Evolutionary conservation across 2,888 invertebrate genomes (phyloP).

Genomic region (Torymus auratus): DNA sequence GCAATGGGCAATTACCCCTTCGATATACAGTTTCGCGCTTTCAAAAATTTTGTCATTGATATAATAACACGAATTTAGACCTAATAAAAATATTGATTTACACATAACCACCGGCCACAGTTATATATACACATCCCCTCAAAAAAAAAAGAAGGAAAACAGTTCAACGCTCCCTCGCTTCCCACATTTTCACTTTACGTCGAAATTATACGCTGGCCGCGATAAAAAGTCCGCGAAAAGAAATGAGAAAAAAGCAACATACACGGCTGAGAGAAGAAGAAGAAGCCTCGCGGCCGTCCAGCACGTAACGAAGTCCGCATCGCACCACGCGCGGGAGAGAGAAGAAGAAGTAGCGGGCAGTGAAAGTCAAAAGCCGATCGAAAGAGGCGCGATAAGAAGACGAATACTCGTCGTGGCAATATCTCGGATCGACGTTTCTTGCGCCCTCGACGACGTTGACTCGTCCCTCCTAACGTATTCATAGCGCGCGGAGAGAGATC

Average conservation of each 20-base stretch:
- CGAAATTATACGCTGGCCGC: neutral
- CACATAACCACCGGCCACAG: no score
- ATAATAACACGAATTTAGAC: no score
- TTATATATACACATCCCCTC: no score
- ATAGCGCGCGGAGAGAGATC: constrained; percentile 56
- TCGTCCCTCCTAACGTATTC: constrained; percentile 35
- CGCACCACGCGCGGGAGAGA: neutral
- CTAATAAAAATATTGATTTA: no score
- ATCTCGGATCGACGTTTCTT: neutral
- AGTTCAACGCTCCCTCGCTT: neutral
- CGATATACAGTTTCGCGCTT: no score
- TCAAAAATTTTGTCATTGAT: no score
- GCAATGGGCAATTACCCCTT: no score
- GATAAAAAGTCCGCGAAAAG: neutral
- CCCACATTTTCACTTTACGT: constrained; percentile 18
- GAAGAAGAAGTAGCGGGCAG: neutral
- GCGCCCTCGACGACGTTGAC: neutral
- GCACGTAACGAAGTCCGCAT: constrained; percentile 10
- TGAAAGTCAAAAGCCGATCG: constrained; percentile 44
- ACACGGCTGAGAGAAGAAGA: no score
- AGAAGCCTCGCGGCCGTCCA: neutral
- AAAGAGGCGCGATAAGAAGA: constrained; percentile 24
- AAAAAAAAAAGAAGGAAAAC: no score
- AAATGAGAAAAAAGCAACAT: constrained; percentile 5
- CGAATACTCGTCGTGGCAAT: constrained; percentile 3